phyloP scores from a whole-genome alignment of 1,140 invertebrate species.

The Mercenaria mercenaria region DNA sequence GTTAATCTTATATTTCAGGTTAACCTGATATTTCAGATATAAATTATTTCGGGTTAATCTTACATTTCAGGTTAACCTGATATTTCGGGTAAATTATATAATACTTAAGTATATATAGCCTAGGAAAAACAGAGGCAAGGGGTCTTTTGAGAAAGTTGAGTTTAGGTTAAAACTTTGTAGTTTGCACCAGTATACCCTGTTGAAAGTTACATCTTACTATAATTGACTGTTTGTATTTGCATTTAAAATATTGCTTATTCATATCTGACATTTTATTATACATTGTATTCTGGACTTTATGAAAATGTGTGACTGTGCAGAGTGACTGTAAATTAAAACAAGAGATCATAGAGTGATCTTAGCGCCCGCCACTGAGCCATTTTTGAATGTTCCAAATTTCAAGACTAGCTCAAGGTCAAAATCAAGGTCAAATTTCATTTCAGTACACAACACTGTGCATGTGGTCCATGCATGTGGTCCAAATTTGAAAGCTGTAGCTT shows the following conservation, averaged over 20 bases:
- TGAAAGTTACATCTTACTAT: constrained; percentile 20
- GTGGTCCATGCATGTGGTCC: no score
- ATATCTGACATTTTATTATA: constrained; percentile 15
- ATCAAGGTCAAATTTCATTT: no score
- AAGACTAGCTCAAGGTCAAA: no score
- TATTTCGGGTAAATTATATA: neutral
- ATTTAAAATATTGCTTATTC: constrained; percentile 1
- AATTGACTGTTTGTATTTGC: neutral
- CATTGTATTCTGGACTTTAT: constrained; percentile 9
- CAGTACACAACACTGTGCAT: no score
- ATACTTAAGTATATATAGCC: constrained; percentile 16
- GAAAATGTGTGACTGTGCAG: neutral
- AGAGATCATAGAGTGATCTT: no score
- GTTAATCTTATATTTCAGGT: neutral
- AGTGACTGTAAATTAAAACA: neutral
- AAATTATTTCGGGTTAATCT: neutral
- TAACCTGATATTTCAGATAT: neutral
- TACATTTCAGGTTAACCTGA: neutral
- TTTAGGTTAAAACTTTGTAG: neutral
- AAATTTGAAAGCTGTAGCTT: no score
- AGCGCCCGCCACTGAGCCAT: no score
- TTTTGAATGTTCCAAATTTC: no score
- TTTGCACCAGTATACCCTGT: neutral
- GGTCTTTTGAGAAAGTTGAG: neutral
- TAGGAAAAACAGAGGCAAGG: neutral